phyloP scores from a whole-genome alignment of 2,888 invertebrate genomes.

The Coremacera marginata region DNA sequence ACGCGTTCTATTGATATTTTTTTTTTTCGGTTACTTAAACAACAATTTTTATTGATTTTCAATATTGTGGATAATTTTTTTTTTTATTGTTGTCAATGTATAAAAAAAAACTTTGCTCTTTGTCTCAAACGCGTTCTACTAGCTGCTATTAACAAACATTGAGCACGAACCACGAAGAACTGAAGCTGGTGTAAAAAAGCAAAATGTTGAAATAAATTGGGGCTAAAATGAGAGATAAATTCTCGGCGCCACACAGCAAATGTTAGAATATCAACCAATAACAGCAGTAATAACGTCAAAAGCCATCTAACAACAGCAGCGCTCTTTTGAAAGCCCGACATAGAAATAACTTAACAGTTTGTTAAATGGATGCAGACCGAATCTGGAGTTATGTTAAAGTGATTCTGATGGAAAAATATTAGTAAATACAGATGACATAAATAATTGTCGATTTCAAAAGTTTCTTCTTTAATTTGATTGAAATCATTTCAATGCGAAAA shows the following conservation, averaged over 20 bases:
- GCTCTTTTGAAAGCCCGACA: neutral
- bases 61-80: neutral
- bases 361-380: too few species aligned
- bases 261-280: neutral
- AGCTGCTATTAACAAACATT: conserved; percentile 42
- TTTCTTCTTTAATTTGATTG: too few species aligned
- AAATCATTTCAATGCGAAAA: too few species aligned
- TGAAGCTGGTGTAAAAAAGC: conserved; percentile 18
- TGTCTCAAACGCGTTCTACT: neutral
- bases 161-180: conserved; percentile 49
- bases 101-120: neutral
- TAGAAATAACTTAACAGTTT: neutral
- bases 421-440: too few species aligned
- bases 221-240: neutral
- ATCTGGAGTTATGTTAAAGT: too few species aligned
- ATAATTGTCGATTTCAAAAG: too few species aligned
- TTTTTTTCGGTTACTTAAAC: neutral
- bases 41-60: neutral
- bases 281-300: neutral
- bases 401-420: too few species aligned
- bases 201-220: neutral
- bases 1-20: neutral
- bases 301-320: neutral
- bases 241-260: neutral
- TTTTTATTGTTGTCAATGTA: neutral